These are phyloP conservation scores for Podarcis lilfordi DNA, from an alignment of 2,797 vertebrate species.

Conservation along the genomic window DNA sequence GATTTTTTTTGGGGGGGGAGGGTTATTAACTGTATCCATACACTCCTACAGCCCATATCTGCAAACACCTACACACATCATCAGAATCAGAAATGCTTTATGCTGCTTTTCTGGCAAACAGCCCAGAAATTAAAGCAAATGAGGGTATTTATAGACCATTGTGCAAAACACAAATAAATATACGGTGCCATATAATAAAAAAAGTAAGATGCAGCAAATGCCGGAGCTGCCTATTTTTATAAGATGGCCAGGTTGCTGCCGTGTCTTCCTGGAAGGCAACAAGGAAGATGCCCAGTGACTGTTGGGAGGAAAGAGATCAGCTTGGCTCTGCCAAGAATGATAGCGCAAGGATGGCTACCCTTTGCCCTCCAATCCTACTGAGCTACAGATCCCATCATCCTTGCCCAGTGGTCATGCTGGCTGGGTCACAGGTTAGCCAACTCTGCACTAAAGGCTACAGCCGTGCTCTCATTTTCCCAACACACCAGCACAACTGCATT, in stretches of 20 bases:
- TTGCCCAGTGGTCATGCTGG: background rate
- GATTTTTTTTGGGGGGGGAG: background rate
- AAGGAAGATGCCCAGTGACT: background rate
- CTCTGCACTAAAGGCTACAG: background rate
- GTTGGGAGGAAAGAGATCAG: background rate
- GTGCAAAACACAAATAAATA: conserved; percentile 32
- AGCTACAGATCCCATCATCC: no score
- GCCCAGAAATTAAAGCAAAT: conserved; percentile 39
- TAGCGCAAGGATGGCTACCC: no score
- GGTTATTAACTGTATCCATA: background rate
- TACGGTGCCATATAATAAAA: background rate
- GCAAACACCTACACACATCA: background rate
- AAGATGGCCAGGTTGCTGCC: background rate
- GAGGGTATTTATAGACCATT: conserved; percentile 25
- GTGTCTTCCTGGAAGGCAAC: background rate
- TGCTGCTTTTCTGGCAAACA: conserved; percentile 41
- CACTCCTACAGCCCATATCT: conserved; percentile 14
- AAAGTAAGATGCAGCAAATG: background rate
- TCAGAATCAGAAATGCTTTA: background rate
- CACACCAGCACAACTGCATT: background rate
- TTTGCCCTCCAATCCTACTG: no score
- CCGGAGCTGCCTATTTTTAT: background rate
- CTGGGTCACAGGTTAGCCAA: no score
- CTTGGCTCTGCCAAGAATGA: background rate
- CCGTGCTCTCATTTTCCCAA: background rate